Percentiles rank a stretch among this genome's conserved stretches.
Evolutionary conservation across 2,113 vertebrate species (phyloP).

Genomic region (Notothenia coriiceps): DNA sequence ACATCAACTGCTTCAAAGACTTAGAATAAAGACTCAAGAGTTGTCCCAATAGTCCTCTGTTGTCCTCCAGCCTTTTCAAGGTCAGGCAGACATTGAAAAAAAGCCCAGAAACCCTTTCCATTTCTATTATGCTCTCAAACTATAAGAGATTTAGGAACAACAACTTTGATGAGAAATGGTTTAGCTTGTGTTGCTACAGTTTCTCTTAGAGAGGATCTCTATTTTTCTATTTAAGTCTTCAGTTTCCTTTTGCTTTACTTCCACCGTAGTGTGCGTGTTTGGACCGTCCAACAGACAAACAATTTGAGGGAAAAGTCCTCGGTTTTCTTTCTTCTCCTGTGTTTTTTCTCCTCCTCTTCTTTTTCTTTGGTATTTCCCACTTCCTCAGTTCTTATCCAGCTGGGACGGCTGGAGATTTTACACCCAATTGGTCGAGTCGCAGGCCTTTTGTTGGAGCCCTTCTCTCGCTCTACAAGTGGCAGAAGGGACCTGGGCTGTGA

Average conservation of each 20-base stretch:
- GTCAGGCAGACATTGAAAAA: too few species aligned
- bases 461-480: conserved; percentile 96
- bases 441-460: conserved; percentile 94
- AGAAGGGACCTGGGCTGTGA: conserved; percentile 93
- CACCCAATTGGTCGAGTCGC: conserved; percentile 95
- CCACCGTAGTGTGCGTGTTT: conserved; percentile 30
- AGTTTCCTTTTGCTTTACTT: conserved; percentile 1
- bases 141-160: not conserved
- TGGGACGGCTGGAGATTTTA: conserved; percentile 91
- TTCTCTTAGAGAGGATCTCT: not conserved
- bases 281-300: conserved; percentile 52
- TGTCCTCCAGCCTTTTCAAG: too few species aligned
- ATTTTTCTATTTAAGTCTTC: conserved; percentile 9
- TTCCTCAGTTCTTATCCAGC: conserved; percentile 89
- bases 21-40: too few species aligned
- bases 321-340: conserved; percentile 26
- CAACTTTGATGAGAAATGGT: not conserved
- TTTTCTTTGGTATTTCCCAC: conserved; percentile 90
- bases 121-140: not conserved
- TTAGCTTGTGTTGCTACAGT: not conserved
- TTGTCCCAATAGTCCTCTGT: too few species aligned
- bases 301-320: conserved; percentile 43
- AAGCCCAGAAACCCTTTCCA: not conserved
- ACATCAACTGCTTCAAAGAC: too few species aligned
- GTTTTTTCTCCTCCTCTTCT: conserved; percentile 24